phyloP scores from a whole-genome alignment of 2,888 invertebrate genomes.

The Elmis aenea region DNA sequence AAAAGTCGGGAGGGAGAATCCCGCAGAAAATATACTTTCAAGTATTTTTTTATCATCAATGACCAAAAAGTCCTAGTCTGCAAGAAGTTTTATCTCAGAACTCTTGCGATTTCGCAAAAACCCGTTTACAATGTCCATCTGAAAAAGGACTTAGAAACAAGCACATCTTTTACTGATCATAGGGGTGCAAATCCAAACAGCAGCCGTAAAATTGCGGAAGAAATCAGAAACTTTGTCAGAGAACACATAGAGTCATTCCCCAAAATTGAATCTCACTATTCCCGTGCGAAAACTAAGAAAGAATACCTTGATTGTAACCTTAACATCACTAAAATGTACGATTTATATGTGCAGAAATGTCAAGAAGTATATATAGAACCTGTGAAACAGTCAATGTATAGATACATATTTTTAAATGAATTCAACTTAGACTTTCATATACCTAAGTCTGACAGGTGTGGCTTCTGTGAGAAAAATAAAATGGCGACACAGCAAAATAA shows the following conservation, averaged over 20 bases:
- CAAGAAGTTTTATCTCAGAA: background rate
- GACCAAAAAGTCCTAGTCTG: background rate
- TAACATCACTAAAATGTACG: background rate
- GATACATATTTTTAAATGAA: slow-evolving; percentile 14
- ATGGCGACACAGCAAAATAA: too few relatives aligned
- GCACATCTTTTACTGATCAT: too few relatives aligned
- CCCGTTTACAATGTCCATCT: background rate
- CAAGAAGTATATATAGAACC: background rate
- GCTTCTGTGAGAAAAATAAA: too few relatives aligned
- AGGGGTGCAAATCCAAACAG: background rate
- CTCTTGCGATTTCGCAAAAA: background rate
- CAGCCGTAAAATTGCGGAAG: background rate
- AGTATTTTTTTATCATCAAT: background rate
- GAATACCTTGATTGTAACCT: background rate
- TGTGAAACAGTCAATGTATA: slow-evolving; percentile 15
- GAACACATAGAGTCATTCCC: background rate
- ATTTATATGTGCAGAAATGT: background rate
- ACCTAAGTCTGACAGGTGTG: slow-evolving; percentile 16
- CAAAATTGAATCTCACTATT: background rate
- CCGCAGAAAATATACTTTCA: background rate
- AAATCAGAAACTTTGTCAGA: background rate
- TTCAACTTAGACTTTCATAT: slow-evolving; percentile 20
- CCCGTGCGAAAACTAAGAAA: background rate
- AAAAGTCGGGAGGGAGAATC: background rate
- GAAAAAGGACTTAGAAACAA: background rate